A percentile compares a stretch with the other conserved stretches of the same genome.
phyloP scores from a whole-genome alignment of 1,140 invertebrate species.

The Oryzaephilus surinamensis region DNA sequence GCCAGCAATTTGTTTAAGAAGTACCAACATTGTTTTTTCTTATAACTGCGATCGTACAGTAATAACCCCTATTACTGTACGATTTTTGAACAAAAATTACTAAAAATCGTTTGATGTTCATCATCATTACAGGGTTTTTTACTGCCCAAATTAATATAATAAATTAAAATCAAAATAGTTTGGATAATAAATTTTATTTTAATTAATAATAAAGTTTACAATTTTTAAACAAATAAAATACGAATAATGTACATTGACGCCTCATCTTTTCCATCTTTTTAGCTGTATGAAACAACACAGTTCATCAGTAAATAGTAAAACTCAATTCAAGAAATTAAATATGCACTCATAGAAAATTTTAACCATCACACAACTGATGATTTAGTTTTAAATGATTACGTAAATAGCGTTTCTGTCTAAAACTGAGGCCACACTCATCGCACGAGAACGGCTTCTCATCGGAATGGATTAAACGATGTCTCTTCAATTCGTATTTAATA shows the following conservation, averaged over 20 bases:
- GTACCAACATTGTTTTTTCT: too few relatives aligned
- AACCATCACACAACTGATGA: slow-evolving; percentile 23
- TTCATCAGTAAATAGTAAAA: neutral
- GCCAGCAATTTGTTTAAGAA: too few relatives aligned
- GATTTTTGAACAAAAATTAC: too few relatives aligned
- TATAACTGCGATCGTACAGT: too few relatives aligned
- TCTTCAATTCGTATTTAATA: slow-evolving; percentile 42
- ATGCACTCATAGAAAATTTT: neutral
- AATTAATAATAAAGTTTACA: neutral
- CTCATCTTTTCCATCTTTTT: neutral
- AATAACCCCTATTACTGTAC: too few relatives aligned
- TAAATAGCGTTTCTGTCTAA: slow-evolving; percentile 41
- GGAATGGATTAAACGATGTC: slow-evolving; percentile 41
- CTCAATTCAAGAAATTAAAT: neutral
- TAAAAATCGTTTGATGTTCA: too few relatives aligned
- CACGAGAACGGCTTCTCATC: slow-evolving; percentile 43
- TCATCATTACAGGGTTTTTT: too few relatives aligned
- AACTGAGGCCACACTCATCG: slow-evolving; percentile 34
- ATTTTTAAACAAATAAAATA: neutral
- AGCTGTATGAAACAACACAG: neutral
- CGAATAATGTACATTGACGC: neutral
- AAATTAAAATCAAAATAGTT: neutral
- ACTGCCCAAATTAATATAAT: neutral
- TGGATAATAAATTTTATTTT: neutral
- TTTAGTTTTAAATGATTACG: slow-evolving; percentile 39